phyloP scores from a whole-genome alignment of 2,113 vertebrate species.

The Pelecanus crispus region DNA sequence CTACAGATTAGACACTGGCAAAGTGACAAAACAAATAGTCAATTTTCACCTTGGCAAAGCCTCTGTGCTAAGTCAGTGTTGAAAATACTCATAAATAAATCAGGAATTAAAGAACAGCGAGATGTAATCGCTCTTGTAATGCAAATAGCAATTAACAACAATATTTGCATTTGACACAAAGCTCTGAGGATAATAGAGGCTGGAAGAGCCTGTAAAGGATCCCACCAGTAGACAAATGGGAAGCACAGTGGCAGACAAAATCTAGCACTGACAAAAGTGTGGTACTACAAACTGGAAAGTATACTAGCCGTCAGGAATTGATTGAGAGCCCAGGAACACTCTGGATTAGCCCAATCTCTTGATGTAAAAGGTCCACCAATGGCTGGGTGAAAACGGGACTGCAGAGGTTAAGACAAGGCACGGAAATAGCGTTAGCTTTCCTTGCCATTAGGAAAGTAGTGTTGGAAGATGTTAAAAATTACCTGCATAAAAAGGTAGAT shows the following conservation, averaged over 20 bases:
- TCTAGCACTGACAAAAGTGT: background rate
- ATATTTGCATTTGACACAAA: constrained; percentile 46
- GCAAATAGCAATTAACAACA: constrained; percentile 48
- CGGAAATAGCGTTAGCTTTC: background rate
- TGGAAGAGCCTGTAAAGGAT: constrained; percentile 3
- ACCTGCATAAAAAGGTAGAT: background rate
- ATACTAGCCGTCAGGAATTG: background rate
- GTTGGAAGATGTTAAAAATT: background rate
- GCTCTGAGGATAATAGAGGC: constrained; percentile 12
- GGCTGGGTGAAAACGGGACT: background rate
- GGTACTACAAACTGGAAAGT: background rate
- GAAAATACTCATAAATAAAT: constrained; percentile 49
- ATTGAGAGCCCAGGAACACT: background rate
- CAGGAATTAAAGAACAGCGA: constrained; percentile 25
- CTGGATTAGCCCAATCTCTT: background rate
- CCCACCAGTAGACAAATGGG: background rate
- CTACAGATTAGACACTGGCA: background rate
- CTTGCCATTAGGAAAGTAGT: background rate
- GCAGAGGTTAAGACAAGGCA: background rate
- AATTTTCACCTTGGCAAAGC: constrained; percentile 28
- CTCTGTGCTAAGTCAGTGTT: background rate
- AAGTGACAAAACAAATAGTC: constrained; percentile 9
- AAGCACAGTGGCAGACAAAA: background rate
- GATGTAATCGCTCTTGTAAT: background rate
- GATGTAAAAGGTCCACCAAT: background rate